A percentile compares a stretch with the other conserved stretches of the same genome.
These are phyloP conservation scores for Erythrocebus patas DNA, from an alignment of 2,113 vertebrate species.

Conservation along the genomic window DNA sequence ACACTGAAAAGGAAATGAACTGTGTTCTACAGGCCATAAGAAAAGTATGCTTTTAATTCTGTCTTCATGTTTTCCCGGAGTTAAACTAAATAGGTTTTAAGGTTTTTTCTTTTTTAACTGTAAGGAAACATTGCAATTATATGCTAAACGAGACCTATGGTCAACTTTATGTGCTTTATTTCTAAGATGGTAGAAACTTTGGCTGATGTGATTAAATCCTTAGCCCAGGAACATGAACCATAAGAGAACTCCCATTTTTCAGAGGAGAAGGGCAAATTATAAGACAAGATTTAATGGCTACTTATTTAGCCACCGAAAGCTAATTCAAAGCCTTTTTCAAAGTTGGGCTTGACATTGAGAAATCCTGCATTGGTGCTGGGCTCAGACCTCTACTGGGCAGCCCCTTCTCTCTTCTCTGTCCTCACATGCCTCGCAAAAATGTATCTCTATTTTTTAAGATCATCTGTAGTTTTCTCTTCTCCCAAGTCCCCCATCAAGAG, in stretches of 20 bases:
- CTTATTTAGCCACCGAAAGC: neutral
- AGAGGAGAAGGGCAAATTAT: neutral
- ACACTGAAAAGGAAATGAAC: neutral
- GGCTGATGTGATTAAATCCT: neutral
- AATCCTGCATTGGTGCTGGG: neutral
- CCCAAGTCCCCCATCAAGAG: constrained; percentile 57
- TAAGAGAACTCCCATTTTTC: neutral
- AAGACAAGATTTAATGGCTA: neutral
- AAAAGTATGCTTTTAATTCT: neutral
- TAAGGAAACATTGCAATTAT: neutral
- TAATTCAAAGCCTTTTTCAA: neutral
- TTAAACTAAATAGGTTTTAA: neutral
- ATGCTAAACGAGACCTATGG: neutral
- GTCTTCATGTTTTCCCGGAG: neutral
- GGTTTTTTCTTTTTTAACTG: neutral
- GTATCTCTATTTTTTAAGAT: neutral
- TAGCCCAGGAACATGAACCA: neutral
- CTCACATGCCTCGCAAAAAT: constrained; percentile 14
- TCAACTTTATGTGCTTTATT: constrained; percentile 7
- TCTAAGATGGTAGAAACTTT: neutral
- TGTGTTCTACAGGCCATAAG: neutral
- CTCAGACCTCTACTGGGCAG: neutral
- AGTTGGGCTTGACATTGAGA: neutral
- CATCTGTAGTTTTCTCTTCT: constrained; percentile 70
- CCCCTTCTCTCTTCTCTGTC: neutral